Evolutionary conservation across 1,140 invertebrate species (phyloP).

Genomic region (Samia ricini): DNA sequence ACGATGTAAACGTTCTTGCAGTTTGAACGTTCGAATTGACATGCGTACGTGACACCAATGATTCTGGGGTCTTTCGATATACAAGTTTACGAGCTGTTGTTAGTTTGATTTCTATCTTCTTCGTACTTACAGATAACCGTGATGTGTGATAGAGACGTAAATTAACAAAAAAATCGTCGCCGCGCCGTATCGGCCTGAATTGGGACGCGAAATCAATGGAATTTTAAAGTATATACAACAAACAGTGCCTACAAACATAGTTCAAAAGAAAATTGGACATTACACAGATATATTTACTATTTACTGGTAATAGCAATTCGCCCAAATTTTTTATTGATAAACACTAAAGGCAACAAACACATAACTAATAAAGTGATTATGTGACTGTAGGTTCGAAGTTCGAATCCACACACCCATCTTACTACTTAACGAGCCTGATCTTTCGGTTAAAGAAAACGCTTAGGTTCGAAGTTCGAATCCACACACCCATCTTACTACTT

Average conservation of each 20-base stretch:
- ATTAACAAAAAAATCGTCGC: not conserved
- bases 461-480: too few species aligned
- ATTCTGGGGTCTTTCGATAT: not conserved
- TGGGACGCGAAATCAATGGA: not conserved
- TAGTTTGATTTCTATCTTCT: not conserved
- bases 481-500: too few species aligned
- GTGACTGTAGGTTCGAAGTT: too few species aligned
- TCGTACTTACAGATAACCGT: not conserved
- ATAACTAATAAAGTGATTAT: too few species aligned
- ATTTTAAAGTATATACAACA: constrained; percentile 2
- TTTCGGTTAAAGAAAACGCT: too few species aligned
- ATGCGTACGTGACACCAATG: not conserved
- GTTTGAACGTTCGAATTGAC: not conserved
- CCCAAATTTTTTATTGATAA: too few species aligned
- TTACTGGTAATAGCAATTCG: too few species aligned
- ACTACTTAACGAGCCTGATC: too few species aligned
- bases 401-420: too few species aligned
- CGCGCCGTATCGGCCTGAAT: too few species aligned
- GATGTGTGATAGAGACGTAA: not conserved
- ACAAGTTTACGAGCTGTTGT: not conserved
- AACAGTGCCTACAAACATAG: not conserved
- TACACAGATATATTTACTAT: not conserved
- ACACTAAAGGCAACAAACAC: too few species aligned
- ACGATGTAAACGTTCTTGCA: not conserved
- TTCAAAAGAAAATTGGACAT: not conserved